phyloP scores from a whole-genome alignment of 1,140 invertebrate species.

The Drosophila nigromelanica region DNA sequence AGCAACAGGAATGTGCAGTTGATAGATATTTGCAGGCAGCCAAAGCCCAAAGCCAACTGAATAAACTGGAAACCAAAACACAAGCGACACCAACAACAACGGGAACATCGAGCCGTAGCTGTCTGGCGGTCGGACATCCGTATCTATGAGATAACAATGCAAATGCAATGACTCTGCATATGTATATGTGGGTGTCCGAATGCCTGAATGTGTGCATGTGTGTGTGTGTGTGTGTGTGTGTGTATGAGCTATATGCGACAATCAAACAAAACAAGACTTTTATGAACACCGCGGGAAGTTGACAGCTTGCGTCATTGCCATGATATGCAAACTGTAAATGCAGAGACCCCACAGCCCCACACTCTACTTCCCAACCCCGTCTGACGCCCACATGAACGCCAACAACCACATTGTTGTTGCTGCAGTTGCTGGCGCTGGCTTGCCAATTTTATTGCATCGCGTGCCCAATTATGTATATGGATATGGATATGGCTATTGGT shows the following conservation, averaged over 20 bases:
- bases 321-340: slow-evolving; percentile 66
- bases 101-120: slow-evolving; percentile 43
- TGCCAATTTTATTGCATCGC: slow-evolving; percentile 75
- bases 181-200: slow-evolving; percentile 5
- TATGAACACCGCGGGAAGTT: slow-evolving; percentile 82
- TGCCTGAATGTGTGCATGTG: slow-evolving; percentile 6
- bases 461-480: slow-evolving; percentile 73
- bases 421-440: slow-evolving; percentile 23
- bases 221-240: slow-evolving; percentile 18
- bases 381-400: slow-evolving; percentile 1
- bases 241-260: slow-evolving; percentile 49
- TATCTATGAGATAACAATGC: slow-evolving; percentile 79
- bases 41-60: slow-evolving; percentile 14
- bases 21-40: slow-evolving; percentile 61
- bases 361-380: not conserved
- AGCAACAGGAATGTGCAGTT: slow-evolving; percentile 72
- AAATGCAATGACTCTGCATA: slow-evolving; percentile 66
- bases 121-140: slow-evolving; percentile 63
- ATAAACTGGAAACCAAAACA: slow-evolving; percentile 23
- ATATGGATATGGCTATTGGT: slow-evolving; percentile 51
- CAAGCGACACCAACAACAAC: slow-evolving; percentile 30
- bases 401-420: slow-evolving; percentile 6
- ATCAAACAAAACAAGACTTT: slow-evolving; percentile 79
- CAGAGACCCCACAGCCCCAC: not conserved
- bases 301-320: slow-evolving; percentile 80